phyloP scores from a whole-genome alignment of 2,113 vertebrate genomes.

The Leptocoma aspasia region DNA sequence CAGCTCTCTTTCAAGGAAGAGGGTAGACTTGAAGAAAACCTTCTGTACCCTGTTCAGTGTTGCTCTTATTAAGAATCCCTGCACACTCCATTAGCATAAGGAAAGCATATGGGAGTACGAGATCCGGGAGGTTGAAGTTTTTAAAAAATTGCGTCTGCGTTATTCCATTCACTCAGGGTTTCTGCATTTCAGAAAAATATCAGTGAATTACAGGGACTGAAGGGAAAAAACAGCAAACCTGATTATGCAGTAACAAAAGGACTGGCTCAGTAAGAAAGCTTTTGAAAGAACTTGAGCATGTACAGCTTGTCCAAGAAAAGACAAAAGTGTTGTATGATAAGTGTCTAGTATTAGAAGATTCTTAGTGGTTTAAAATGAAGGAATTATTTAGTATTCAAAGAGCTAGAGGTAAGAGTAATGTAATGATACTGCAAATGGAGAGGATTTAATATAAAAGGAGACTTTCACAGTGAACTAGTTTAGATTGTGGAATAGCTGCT shows the following conservation, averaged over 20 bases:
- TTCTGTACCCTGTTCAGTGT: neutral
- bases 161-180: neutral
- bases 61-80: neutral
- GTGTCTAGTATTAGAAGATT: constrained; percentile 1
- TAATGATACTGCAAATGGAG: neutral
- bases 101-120: neutral
- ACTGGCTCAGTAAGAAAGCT: neutral
- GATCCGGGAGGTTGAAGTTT: neutral
- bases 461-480: neutral
- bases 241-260: neutral
- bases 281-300: neutral
- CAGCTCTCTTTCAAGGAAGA: neutral
- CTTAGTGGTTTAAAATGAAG: neutral
- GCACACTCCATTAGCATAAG: neutral
- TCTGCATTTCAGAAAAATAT: neutral
- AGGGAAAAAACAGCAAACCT: neutral
- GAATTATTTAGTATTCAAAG: constrained; percentile 27
- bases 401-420: neutral
- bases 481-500: neutral
- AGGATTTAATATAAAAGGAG: constrained; percentile 21
- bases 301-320: neutral
- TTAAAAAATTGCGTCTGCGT: neutral
- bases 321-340: neutral
- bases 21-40: neutral
- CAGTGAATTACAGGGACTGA: neutral